Evolutionary conservation across 2,888 invertebrate genomes (phyloP).

Genomic region (Lasioglossum zephyrum): DNA sequence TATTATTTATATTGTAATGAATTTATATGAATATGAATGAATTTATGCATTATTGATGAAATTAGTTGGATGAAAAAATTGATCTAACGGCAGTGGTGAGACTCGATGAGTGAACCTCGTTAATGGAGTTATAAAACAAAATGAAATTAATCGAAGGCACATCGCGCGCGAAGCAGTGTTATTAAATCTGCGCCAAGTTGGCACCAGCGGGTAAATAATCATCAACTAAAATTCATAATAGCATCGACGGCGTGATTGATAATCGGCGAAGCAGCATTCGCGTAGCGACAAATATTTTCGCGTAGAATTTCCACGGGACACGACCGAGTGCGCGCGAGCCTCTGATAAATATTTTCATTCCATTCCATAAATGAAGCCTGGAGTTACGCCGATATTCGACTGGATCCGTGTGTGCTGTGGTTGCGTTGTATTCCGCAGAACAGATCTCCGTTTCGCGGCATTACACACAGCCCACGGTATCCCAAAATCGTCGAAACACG

Average conservation of each 20-base stretch:
- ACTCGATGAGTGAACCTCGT: too few relatives aligned
- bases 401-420: background rate
- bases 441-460: background rate
- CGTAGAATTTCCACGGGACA: background rate
- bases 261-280: background rate
- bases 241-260: too few relatives aligned
- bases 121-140: background rate
- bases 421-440: background rate
- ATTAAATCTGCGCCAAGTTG: background rate
- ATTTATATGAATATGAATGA: too few relatives aligned
- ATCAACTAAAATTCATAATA: background rate
- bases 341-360: slow-evolving; percentile 69
- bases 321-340: background rate
- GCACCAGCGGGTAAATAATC: background rate
- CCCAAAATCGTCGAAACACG: background rate
- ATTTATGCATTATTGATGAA: too few relatives aligned
- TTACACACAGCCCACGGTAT: background rate
- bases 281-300: background rate
- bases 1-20: too few relatives aligned
- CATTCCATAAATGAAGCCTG: slow-evolving; percentile 67
- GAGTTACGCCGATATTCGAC: slow-evolving; percentile 53
- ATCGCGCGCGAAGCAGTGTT: background rate
- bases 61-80: too few relatives aligned
- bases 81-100: too few relatives aligned
- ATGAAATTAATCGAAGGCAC: background rate